Base-by-base conservation (phyloP, 2,888 invertebrate species). In the Plutella xylostella region DNA sequence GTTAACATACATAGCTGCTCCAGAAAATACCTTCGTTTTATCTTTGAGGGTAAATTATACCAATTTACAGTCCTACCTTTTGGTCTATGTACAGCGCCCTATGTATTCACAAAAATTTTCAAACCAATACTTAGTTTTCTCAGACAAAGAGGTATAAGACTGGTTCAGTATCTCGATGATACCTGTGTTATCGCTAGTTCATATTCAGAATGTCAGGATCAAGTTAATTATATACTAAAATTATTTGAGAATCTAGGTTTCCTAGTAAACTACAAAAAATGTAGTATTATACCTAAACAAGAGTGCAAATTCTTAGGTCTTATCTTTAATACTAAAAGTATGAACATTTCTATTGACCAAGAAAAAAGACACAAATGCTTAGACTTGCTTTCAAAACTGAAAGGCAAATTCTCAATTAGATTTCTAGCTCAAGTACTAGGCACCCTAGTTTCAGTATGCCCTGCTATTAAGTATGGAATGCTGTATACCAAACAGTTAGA, bases 201-300 rank as follows among this genome's bases (percentile, higher is more conserved):
- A n/a, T 46, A 43, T 18, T 17, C 45, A 2, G 45, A 50, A 17
- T 52, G 49, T 22, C 9, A 28, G 9, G n/a, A 15, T 7, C 50
- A 52, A 30, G 42, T 52, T 5, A 33, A 46, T 25, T 39, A 43
- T 14, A 50, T 48, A 21, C n/a, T 33, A 22, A 7, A 31, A 1
- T 14, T 51, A 22, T 20, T 53, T 7, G 12, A 45, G 22, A 33
- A 46, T 19, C 21, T 55, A 22, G 55, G 52, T 2, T 55, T 52
- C 15, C 19, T 55, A 5, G 31, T 51, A 5, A 53, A 55, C 35
- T 45, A 39, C 9, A 34, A 52, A 7, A 53, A 55, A 38, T 51
- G 52, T 45, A 11, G 2, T 7, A 22, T 51, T 19, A 45, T 20
- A 9, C 38, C 11, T 5, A 18, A 28, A 18, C 31, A 35, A 14